Evolutionary conservation across 2,797 vertebrate species (phyloP), one percentile per base, ranked within the genome.

Genomic region (Gorsachius magnificus): DNA sequence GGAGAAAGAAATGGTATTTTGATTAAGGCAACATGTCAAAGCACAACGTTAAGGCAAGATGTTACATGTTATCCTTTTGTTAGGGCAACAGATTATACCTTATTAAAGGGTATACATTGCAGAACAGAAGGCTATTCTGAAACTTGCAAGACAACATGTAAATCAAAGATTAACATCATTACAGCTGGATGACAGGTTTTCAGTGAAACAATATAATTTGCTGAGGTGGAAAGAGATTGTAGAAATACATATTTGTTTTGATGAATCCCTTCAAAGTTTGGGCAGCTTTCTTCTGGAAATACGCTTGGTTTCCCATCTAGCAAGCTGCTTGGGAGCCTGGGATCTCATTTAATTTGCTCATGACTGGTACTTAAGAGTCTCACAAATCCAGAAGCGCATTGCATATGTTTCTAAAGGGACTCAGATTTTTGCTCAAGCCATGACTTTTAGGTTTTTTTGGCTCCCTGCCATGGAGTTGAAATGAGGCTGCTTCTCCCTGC

Each of bases 21-120:
- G 22, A 60, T 79, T 48, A n/a, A 83, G 56, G 38, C 31, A 74
- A 16, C 29, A 53, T 10, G 3, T 14, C 77, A 78, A 70, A 78
- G 28, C 20, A 24, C 22, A 43, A 33, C 0, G 2, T 35, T 51
- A 81, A 89, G 6, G 51, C 29, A 75, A 7, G 35, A 33, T 50
- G 11, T 13, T 64, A 7, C 4, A 10, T 10, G 10, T n/a, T 57
- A 43, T 16, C 21, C 10, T 58, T 61, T 51, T 5, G 0, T 58
- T 11, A 65, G 17, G 20, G 38, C 15, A 83, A 38, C 22, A 18
- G 58, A 4, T 48, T 43, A 36, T 6, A 84, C 33, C 25, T 36
- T 21, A 25, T 19, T 24, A 45, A 36, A 18, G 6, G 3, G 1
- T 20, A 50, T 1, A 74, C 16, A 26, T 0, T 9, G 28, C 43